Base-by-base conservation (phyloP, 2,797 vertebrate species). In the Parauchenoglanis ngamensis region DNA sequence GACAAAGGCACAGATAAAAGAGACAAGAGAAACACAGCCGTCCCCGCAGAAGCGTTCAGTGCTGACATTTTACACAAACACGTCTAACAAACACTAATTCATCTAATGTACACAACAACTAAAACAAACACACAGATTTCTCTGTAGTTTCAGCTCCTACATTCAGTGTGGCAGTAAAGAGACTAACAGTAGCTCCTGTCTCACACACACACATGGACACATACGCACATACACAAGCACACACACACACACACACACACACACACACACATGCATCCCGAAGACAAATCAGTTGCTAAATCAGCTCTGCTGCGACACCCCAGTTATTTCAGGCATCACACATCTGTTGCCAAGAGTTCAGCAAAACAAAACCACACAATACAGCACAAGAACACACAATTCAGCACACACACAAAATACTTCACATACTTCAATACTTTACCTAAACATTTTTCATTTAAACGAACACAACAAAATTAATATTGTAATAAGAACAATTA, bases 11-110 rank as follows among this genome's bases (percentile, higher is more conserved):
- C 97, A 90, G 98, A 97, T 90, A 96, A 96, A 87, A 98, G 92
- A 78, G 97, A 98, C 89, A 98, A 90, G 46, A 97, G 92, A 90
- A 98, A 98, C 89, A 97, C 97, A 61, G 97, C 96, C 0, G 97
- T 98, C 91, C 97, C 97, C 3, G 97, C 96, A 97, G 97, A 78
- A 35, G 52, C 76, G 8, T 78, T 78, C 52, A 78, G 52, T 12
- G n/a, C 76, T 21, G 76, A 78, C 76, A 78, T 78, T 21, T 78
- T 78, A 78, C 52, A 35, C 15, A 56, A 15, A 76, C 49, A 54
- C 5, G 11, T 25, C 21, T 17, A 12, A 77, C 76, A 56, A 10
- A 78, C 76, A 56, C 7, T 21, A 56, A 56, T 17, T 11, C 49
- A 56, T 31, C n/a, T 35, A 78, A 78, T 56, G 3, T 76, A 28